A percentile compares a stretch with the other conserved stretches of the same genome.
Conservation (phyloP, 1,140 invertebrate species). For the Aphaenogaster rudis region DNA sequence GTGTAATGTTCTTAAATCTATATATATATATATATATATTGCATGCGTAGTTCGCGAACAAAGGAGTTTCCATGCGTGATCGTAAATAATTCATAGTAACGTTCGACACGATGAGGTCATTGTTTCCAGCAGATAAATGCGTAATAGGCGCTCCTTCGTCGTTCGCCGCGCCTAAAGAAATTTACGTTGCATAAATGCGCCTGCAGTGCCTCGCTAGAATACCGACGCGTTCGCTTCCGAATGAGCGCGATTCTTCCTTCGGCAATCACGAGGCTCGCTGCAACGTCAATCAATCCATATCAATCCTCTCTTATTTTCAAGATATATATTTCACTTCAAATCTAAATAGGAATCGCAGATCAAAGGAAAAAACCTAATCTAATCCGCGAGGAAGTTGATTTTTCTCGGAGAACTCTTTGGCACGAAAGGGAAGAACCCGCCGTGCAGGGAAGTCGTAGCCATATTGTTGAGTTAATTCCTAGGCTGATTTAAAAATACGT, state of each 20-base stretch:
- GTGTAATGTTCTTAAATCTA: neutral
- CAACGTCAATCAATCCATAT: neutral
- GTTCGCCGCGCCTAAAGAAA: conserved; percentile 24
- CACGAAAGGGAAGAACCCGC: neutral
- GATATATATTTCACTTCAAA: neutral
- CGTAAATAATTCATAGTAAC: conserved; percentile 53
- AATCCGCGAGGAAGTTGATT: neutral
- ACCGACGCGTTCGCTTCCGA: neutral
- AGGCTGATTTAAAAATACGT: neutral
- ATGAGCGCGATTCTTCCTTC: neutral
- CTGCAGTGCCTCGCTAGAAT: neutral
- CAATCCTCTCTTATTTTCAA: neutral
- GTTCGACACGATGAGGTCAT: conserved; percentile 51
- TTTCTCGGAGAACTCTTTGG: neutral
- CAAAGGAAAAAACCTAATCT: neutral
- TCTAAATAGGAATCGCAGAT: neutral
- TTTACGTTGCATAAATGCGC: conserved; percentile 17
- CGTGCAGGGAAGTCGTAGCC: neutral
- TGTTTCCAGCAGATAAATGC: conserved; percentile 55
- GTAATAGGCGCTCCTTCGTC: conserved; percentile 43
- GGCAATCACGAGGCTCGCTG: neutral
- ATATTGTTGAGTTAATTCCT: neutral
- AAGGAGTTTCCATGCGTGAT: conserved; percentile 33
- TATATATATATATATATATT: neutral
- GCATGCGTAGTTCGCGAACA: neutral